Conservation (phyloP, 2,113 vertebrate genomes). For the Onychorhynchus coronatus region DNA sequence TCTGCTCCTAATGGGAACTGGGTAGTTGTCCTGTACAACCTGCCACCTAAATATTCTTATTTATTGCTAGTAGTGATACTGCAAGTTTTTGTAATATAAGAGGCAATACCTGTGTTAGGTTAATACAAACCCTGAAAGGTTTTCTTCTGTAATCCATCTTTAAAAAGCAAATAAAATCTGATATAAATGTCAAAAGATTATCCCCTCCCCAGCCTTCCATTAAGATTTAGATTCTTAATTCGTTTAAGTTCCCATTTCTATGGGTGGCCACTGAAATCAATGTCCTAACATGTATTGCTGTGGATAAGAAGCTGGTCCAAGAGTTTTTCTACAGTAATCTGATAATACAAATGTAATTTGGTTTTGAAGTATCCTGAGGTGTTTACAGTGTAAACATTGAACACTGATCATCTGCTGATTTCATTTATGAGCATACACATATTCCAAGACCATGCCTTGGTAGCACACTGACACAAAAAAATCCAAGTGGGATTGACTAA, state of each 20-base stretch:
- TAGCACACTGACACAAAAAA: constrained; percentile 6
- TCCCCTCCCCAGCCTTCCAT: neutral
- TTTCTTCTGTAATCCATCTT: neutral
- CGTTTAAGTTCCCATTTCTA: neutral
- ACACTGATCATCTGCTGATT: constrained; percentile 67
- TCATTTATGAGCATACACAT: constrained; percentile 62
- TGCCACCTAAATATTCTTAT: neutral
- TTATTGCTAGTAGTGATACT: neutral
- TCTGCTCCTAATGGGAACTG: neutral
- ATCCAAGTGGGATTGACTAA: neutral
- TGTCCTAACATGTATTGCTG: neutral
- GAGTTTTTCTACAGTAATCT: constrained; percentile 24
- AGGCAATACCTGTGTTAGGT: neutral
- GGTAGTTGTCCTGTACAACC: neutral
- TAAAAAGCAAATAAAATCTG: neutral
- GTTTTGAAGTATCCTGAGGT: constrained; percentile 53
- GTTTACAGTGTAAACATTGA: constrained; percentile 71
- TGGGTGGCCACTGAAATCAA: neutral
- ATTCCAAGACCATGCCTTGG: constrained; percentile 48
- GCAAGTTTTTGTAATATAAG: neutral
- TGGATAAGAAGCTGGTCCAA: neutral
- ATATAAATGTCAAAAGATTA: neutral
- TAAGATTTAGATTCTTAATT: neutral
- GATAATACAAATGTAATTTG: constrained; percentile 57
- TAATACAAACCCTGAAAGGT: neutral